Evolutionary conservation across 2,113 vertebrate species (phyloP).

Genomic region (Varanus salvator): DNA sequence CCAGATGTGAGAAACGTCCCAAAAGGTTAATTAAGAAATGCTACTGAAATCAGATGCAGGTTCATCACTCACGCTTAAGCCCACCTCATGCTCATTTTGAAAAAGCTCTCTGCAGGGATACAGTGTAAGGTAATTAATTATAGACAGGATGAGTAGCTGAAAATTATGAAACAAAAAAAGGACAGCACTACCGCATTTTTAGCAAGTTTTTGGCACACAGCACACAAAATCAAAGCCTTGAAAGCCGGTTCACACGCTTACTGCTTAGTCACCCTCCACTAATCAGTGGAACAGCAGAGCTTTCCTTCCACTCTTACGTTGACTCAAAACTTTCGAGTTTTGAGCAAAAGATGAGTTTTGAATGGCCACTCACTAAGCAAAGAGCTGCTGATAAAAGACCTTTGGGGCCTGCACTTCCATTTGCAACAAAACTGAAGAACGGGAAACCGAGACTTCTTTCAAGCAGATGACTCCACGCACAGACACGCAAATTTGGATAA

Average conservation of each 20-base stretch:
- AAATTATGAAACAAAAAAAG: not conserved
- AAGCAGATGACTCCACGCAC: not conserved
- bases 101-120: not conserved
- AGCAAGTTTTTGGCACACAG: not conserved
- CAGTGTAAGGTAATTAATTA: not conserved
- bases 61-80: not conserved
- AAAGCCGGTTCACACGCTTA: not conserved
- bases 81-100: not conserved
- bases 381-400: not conserved
- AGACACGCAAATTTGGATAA: not conserved
- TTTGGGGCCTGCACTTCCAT: not conserved
- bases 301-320: not conserved
- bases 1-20: not conserved
- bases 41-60: not conserved
- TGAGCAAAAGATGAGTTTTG: not conserved
- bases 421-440: not conserved
- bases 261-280: not conserved
- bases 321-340: not conserved
- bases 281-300: not conserved
- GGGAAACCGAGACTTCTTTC: not conserved
- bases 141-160: not conserved
- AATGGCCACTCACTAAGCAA: not conserved
- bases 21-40: not conserved
- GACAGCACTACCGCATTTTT: not conserved
- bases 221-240: not conserved